These are phyloP conservation scores for Hystrix brachyura DNA, from an alignment of 2,113 vertebrate species.

Conservation along the genomic window DNA sequence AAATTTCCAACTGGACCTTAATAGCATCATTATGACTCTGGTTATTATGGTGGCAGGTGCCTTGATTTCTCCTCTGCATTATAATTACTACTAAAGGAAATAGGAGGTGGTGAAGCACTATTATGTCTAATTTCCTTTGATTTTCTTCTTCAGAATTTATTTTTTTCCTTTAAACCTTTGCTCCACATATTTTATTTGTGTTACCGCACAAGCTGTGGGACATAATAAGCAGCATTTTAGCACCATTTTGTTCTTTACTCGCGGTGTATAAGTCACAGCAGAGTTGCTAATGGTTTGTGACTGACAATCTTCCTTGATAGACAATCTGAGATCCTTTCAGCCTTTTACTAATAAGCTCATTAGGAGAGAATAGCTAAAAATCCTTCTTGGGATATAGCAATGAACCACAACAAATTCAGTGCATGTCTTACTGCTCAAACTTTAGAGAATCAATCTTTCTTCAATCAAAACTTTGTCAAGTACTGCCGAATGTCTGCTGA, in stretches of 20 bases:
- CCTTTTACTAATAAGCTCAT: slow-evolving; percentile 93
- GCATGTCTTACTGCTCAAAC: slow-evolving; percentile 89
- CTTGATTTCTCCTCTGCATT: slow-evolving; percentile 76
- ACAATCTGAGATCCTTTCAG: slow-evolving; percentile 90
- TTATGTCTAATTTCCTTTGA: slow-evolving; percentile 83
- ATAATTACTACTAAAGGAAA: slow-evolving; percentile 83
- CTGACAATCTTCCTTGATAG: slow-evolving; percentile 89
- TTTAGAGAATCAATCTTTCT: slow-evolving; percentile 90
- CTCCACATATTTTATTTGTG: slow-evolving; percentile 83
- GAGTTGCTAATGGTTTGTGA: slow-evolving; percentile 88
- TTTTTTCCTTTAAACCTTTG: slow-evolving; percentile 75
- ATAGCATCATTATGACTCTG: slow-evolving; percentile 71
- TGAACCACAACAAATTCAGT: slow-evolving; percentile 89
- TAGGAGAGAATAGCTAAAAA: slow-evolving; percentile 87
- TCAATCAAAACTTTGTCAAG: slow-evolving; percentile 90
- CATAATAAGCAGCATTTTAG: slow-evolving; percentile 83
- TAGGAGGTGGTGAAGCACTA: slow-evolving; percentile 54
- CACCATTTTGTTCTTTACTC: slow-evolving; percentile 79
- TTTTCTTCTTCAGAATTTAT: slow-evolving; percentile 80
- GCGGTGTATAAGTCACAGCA: slow-evolving; percentile 86
- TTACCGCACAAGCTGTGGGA: slow-evolving; percentile 70
- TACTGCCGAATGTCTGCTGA: slow-evolving; percentile 87
- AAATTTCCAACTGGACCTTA: background rate
- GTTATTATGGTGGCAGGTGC: slow-evolving; percentile 65
- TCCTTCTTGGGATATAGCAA: slow-evolving; percentile 87